A percentile compares a stretch with the other conserved stretches of the same genome.
Conservation (phyloP, 2,888 invertebrate genomes). For the Auanema freiburgensis region DNA sequence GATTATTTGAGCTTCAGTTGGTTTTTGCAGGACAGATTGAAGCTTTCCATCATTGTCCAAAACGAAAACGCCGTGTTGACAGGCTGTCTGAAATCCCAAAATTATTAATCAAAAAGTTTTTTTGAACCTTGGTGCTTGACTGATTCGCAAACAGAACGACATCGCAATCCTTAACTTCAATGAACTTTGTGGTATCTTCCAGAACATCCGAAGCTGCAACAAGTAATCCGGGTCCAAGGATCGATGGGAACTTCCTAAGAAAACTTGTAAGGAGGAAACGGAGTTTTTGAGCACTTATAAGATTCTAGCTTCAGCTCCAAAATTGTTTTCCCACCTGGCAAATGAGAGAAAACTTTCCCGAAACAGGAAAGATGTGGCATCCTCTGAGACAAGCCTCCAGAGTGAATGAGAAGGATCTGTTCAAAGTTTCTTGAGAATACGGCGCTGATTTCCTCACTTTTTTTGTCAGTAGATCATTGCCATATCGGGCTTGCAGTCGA, state of each 20-base stretch:
- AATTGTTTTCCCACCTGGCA: slow-evolving; percentile 58
- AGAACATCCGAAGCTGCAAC: slow-evolving; percentile 67
- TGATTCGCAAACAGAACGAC: slow-evolving; percentile 36
- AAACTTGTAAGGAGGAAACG: background rate
- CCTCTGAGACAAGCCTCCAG: slow-evolving; percentile 67
- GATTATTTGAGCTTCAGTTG: slow-evolving; percentile 62
- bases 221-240: slow-evolving; percentile 65
- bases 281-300: slow-evolving; percentile 54
- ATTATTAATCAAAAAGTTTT: background rate
- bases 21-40: slow-evolving; percentile 66
- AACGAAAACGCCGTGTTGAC: slow-evolving; percentile 46
- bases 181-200: slow-evolving; percentile 54
- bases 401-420: slow-evolving; percentile 65
- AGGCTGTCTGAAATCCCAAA: slow-evolving; percentile 25
- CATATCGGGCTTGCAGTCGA: slow-evolving; percentile 8
- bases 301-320: slow-evolving; percentile 66
- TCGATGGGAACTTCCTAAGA: slow-evolving; percentile 49
- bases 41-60: slow-evolving; percentile 22
- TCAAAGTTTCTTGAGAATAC: background rate
- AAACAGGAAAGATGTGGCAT: slow-evolving; percentile 66
- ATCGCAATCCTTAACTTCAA: slow-evolving; percentile 14
- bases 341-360: slow-evolving; percentile 66
- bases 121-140: slow-evolving; percentile 23
- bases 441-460: background rate
- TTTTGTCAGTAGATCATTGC: slow-evolving; percentile 5